phyloP scores from a whole-genome alignment of 2,797 vertebrate genomes.

The Lophura swinhoii region DNA sequence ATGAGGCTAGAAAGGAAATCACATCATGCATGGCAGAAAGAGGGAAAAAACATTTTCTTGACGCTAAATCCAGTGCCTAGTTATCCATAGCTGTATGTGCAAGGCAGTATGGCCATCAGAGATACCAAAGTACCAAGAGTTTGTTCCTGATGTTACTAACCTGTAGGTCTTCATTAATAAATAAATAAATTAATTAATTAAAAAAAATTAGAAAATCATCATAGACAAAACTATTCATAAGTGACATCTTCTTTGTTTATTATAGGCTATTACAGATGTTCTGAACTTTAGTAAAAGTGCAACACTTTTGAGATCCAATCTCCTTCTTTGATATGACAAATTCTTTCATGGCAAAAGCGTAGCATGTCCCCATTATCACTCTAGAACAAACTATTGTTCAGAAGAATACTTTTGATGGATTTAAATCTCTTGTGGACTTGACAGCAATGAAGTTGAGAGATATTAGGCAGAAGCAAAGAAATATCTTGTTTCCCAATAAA shows the following conservation, averaged over 20 bases:
- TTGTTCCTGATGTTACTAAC: neutral
- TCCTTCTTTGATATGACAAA: neutral
- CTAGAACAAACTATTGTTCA: neutral
- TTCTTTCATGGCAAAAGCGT: neutral
- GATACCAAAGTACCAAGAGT: neutral
- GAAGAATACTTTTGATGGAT: neutral
- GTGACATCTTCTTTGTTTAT: neutral
- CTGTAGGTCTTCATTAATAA: neutral
- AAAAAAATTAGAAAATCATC: neutral
- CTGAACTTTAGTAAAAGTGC: neutral
- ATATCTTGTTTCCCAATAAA: neutral
- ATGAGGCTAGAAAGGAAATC: neutral
- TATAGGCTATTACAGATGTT: neutral
- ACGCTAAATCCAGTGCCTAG: neutral
- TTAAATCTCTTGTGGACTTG: neutral
- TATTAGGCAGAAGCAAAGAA: neutral
- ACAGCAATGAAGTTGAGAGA: neutral
- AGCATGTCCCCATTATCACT: neutral
- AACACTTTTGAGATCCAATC: neutral
- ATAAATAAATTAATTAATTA: no score
- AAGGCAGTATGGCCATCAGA: neutral
- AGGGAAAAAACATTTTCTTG: neutral
- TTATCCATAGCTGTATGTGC: neutral
- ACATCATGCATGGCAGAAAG: neutral
- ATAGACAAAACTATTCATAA: neutral